Percentiles rank a stretch among this genome's conserved stretches.
Evolutionary conservation across 1,140 invertebrate species (phyloP).

Genomic region (Caerostris extrusa): DNA sequence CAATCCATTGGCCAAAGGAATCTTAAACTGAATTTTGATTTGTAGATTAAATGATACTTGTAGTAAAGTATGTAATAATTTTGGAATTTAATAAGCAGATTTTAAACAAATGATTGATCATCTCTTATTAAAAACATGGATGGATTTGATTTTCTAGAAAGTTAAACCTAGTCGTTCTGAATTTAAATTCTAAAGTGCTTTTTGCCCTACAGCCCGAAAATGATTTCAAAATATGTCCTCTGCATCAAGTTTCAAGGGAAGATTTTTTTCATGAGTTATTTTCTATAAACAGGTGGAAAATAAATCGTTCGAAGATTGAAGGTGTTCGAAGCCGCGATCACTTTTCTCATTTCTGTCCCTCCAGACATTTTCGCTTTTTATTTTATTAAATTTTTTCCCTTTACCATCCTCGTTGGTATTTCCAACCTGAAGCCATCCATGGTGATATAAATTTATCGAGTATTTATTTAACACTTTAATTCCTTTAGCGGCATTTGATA

Average conservation of each 20-base stretch:
- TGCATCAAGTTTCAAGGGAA: neutral
- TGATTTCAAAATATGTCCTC: constrained; percentile 33
- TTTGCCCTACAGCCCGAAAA: neutral
- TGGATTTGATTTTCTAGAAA: too few relatives aligned
- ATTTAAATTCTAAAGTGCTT: neutral
- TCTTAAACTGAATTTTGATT: too few relatives aligned
- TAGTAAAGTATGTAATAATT: too few relatives aligned
- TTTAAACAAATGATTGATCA: too few relatives aligned
- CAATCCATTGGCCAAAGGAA: too few relatives aligned
- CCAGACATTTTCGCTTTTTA: neutral
- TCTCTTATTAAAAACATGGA: too few relatives aligned
- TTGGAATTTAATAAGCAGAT: too few relatives aligned
- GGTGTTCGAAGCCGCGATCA: constrained; percentile 12
- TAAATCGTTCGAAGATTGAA: constrained; percentile 47
- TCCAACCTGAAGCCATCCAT: neutral
- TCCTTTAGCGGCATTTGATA: neutral
- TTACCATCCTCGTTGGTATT: neutral
- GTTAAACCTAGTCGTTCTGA: neutral
- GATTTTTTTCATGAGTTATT: neutral
- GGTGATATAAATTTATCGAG: neutral
- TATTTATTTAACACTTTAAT: neutral
- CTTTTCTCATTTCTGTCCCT: neutral
- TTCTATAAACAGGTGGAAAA: constrained; percentile 39
- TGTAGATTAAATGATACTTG: too few relatives aligned
- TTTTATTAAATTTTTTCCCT: neutral